Base-by-base conservation (phyloP, 2,888 invertebrate species). In the Loripinus fragilis region DNA sequence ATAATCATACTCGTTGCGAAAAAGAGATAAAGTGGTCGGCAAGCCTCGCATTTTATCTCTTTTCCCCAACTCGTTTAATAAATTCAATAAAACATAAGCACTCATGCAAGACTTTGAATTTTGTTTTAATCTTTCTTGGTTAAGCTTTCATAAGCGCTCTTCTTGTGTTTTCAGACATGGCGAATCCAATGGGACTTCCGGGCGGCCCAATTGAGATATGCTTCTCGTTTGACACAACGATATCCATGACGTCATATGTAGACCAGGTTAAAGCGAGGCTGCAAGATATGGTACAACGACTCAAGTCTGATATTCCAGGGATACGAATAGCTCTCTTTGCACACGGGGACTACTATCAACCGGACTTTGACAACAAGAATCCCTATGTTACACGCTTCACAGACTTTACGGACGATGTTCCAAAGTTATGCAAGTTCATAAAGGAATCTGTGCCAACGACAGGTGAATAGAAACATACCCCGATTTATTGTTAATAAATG, bases 381-480 rank as follows among this genome's bases (percentile, higher is more conserved):
- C 64, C 69, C 7, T 89, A 89, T 76, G 85, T 88, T 48, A 88
- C 88, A 17, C 81, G 87, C 64, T 66, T 74, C 30, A 65, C 83
- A 0, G 88, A 89, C 60, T 87, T 89, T 67, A 85, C 88, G 8
- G 78, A 80, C 67, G 79, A 88, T 69, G 80, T 83, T 12, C 60
- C 25, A 12, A 65, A 77, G 15, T 78, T 89, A 72, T 83, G 82
- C 38, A n/a, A 76, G 17, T 90, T 89, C 64, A 87, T 87, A 15
- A 76, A 79, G 12, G 74, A 74, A 8, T 84, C 78, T 23, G 66
- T 48, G 23, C 68, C 73, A 10, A 67, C 67, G 3, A 42, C 5
- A 10, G 60, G 60, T 60, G 33, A 33, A n/a, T n/a, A n/a, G n/a
- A n/a, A n/a, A n/a, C n/a, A n/a, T n/a, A n/a, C n/a, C n/a, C n/a